Evolutionary conservation across 2,113 vertebrate species (phyloP).

Genomic region (Aspiorhynchus laticeps): DNA sequence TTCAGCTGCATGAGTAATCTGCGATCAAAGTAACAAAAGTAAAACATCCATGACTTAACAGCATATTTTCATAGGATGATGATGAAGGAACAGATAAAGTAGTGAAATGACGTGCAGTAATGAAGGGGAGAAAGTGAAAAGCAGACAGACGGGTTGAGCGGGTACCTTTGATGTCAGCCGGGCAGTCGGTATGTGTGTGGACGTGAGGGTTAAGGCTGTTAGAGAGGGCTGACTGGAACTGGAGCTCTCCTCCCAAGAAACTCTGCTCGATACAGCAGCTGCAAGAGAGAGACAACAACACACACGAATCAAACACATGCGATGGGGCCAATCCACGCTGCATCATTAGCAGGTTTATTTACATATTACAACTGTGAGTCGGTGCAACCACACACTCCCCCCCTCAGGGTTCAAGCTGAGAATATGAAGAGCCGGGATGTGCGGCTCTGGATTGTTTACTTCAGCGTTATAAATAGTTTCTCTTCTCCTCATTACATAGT

Average conservation of each 20-base stretch:
- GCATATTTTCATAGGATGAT: neutral
- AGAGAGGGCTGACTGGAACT: slow-evolving; percentile 56
- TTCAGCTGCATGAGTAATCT: neutral
- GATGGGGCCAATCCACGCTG: slow-evolving; percentile 37
- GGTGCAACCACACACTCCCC: slow-evolving; percentile 36
- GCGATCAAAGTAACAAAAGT: slow-evolving; percentile 32
- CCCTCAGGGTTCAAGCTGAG: slow-evolving; percentile 8
- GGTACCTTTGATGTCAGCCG: slow-evolving; percentile 71
- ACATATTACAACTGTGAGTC: slow-evolving; percentile 23
- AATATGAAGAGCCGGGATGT: neutral
- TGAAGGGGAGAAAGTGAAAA: slow-evolving; percentile 58
- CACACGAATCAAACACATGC: slow-evolving; percentile 30
- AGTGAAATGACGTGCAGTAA: neutral
- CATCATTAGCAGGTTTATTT: slow-evolving; percentile 42
- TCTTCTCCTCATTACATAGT: neutral
- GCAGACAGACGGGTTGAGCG: slow-evolving; percentile 20
- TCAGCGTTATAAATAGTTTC: slow-evolving; percentile 13
- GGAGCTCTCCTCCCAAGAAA: slow-evolving; percentile 61
- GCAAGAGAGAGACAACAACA: slow-evolving; percentile 45
- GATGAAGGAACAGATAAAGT: neutral
- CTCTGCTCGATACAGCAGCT: slow-evolving; percentile 60
- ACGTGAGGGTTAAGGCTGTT: slow-evolving; percentile 55
- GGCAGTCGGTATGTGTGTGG: slow-evolving; percentile 62
- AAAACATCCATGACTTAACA: slow-evolving; percentile 1
- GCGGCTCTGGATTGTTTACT: slow-evolving; percentile 15